Percentiles rank a stretch among this genome's conserved stretches.
Evolutionary conservation across 2,113 vertebrate species (phyloP).

Genomic region (Dasyornis broadbenti): DNA sequence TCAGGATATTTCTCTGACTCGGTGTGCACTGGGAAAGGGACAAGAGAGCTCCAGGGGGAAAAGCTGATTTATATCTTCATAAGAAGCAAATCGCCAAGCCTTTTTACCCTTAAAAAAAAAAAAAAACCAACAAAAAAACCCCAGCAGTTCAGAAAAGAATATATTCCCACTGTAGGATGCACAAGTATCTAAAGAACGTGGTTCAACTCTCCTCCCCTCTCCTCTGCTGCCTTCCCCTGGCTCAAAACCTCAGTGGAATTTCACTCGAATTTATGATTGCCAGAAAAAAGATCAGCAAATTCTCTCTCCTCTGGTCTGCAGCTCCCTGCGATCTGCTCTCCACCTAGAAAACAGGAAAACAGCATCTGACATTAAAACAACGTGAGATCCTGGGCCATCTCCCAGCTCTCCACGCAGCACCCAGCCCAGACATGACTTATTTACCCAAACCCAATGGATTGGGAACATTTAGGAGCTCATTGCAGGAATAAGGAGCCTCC

Average conservation of each 20-base stretch:
- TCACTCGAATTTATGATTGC: neutral
- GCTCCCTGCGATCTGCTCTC: neutral
- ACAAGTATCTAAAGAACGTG: neutral
- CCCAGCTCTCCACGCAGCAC: neutral
- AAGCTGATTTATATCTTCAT: neutral
- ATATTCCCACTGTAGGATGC: neutral
- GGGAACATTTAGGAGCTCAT: neutral
- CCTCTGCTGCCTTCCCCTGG: neutral
- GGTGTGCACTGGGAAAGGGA: neutral
- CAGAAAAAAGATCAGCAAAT: neutral
- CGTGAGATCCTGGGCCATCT: fast-evolving
- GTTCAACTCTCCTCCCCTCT: neutral
- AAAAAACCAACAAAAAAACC: too few species aligned
- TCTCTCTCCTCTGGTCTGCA: neutral
- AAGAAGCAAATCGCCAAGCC: neutral
- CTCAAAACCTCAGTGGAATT: neutral
- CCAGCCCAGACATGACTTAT: neutral
- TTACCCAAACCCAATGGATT: fast-evolving
- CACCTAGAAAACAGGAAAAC: neutral
- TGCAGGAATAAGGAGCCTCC: neutral
- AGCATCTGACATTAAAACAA: neutral
- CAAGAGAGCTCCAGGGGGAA: neutral
- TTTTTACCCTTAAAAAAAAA: neutral
- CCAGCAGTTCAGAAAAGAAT: neutral
- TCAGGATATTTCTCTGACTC: neutral